Evolutionary conservation across 2,797 vertebrate species (phyloP), one percentile per base, ranked within the genome.

Genomic region (Gorsachius magnificus): DNA sequence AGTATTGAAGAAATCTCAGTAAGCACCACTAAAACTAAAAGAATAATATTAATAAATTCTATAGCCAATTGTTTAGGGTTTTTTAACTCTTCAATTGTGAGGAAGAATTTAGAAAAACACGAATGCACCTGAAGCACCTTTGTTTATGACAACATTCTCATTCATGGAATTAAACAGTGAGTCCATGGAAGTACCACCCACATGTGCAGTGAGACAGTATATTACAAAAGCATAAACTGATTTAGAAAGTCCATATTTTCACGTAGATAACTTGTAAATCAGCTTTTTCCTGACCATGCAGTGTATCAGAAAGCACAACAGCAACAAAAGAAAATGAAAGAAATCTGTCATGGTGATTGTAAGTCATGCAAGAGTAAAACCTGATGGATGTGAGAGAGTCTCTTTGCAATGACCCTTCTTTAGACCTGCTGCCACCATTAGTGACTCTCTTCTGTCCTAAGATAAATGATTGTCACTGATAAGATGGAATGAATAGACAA

Each of bases 1-100:
- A 94, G 77, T 72, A 89, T 95, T 96, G 92, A 87, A 97, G 41
- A 97, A 96, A 96, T 92, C 72, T 96, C 86, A 95, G 68, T 9
- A 6, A 94, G 22, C 43, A 96, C 50, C 31, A 80, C 86, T 54
- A 92, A 93, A 96, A 53, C 78, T 89, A 96, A 60, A 82, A 94
- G 41, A 78, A 68, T 71, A 88, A 89, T 76, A 72, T 86, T 89
- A 71, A 96, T 83, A 84, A 95, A 91, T 83, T 84, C 54, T 80
- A 95, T 70, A 94, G 54, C 16, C 43, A 74, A 88, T 2, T 64
- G 35, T 12, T 38, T 19, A 46, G 50, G 6, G 19, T 77, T 35
- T 79, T 77, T 83, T 19, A 71, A 50, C 28, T 12, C 29, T 92
- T 86, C n/a, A 63, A 11, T 86, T 95, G 41, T 63, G 69, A 64